Evolutionary conservation across 1,140 invertebrate species (phyloP).

Genomic region (Magallana gigas): DNA sequence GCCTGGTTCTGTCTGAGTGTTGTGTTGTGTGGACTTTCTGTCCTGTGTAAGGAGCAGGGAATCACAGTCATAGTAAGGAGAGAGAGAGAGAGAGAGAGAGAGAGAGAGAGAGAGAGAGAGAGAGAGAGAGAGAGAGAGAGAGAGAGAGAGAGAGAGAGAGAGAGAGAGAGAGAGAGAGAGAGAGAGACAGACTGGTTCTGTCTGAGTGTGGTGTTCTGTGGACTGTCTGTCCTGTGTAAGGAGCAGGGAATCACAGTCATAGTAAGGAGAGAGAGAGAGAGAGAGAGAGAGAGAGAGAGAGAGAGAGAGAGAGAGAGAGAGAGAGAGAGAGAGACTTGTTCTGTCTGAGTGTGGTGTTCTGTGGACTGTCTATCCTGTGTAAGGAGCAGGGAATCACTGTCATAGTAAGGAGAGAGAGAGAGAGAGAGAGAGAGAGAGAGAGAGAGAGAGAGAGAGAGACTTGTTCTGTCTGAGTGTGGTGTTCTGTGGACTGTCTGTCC

Average conservation of each 20-base stretch:
- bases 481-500: constrained; percentile 82
- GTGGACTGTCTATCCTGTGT: constrained; percentile 86
- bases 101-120: constrained; percentile 61
- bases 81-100: constrained; percentile 82
- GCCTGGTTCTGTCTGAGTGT: constrained; percentile 62
- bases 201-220: constrained; percentile 65
- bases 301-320: background rate
- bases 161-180: constrained; percentile 80
- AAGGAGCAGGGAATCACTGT: constrained; percentile 96
- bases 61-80: constrained; percentile 89
- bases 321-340: constrained; percentile 41
- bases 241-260: constrained; percentile 93
- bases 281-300: background rate
- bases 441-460: too few species aligned
- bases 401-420: constrained; percentile 85
- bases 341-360: constrained; percentile 63
- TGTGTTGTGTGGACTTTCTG: constrained; percentile 80
- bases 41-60: constrained; percentile 96
- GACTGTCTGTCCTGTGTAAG: constrained; percentile 90
- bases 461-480: constrained; percentile 64
- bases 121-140: constrained; percentile 82
- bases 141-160: constrained; percentile 76
- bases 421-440: too few species aligned
- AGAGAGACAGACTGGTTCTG: constrained; percentile 50
- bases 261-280: constrained; percentile 87